Percentiles rank a stretch among this genome's conserved stretches.
Conservation (phyloP, 2,888 invertebrate genomes). For the Idaea straminata region DNA sequence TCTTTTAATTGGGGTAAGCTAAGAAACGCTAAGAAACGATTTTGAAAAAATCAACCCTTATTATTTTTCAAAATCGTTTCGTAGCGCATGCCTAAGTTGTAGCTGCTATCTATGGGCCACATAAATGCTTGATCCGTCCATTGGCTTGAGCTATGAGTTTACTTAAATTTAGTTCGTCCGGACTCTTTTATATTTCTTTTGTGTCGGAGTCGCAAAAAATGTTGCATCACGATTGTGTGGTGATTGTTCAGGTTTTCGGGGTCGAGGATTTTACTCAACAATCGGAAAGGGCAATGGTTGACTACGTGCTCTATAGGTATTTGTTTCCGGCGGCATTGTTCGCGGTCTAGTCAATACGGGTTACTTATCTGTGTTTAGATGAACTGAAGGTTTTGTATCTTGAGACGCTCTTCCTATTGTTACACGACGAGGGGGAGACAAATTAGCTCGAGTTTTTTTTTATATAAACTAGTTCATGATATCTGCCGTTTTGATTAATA, state of each 20-base stretch:
- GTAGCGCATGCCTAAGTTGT: no score
- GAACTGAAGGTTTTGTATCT: conserved; percentile 2
- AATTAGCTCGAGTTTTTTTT: conserved; percentile 10
- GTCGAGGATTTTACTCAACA: conserved; percentile 37
- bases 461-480: no score
- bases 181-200: background rate
- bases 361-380: conserved; percentile 5
- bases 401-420: background rate
- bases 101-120: no score
- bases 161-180: no score
- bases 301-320: conserved; percentile 27
- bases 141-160: no score
- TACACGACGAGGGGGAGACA: conserved; percentile 10
- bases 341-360: conserved; percentile 5
- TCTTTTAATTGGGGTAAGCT: no score
- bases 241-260: background rate
- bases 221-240: background rate
- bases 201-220: background rate
- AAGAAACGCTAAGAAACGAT: no score
- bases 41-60: no score
- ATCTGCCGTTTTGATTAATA: no score
- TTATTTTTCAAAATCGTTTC: no score
- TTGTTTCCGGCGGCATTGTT: conserved; percentile 17
- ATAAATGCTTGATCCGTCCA: no score
- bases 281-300: conserved; percentile 29